Evolutionary conservation across 1,140 invertebrate species (phyloP).

Genomic region (Rhynchophorus ferrugineus): DNA sequence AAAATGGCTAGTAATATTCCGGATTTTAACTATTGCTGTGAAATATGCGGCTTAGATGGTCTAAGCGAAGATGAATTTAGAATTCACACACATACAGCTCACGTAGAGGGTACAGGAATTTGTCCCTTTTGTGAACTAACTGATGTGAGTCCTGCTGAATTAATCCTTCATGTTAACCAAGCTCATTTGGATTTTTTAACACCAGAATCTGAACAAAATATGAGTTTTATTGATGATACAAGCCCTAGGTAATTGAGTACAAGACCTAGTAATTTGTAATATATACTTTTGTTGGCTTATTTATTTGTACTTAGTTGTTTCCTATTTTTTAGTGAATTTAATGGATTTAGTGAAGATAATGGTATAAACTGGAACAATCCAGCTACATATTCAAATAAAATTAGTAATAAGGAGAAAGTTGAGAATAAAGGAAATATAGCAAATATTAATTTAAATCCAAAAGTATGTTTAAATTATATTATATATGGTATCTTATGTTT

Average conservation of each 20-base stretch:
- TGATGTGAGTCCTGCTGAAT: slow-evolving; percentile 62
- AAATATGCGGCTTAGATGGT: slow-evolving; percentile 73
- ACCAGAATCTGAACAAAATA: slow-evolving; percentile 52
- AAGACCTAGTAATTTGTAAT: neutral
- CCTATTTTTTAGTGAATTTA: slow-evolving; percentile 27
- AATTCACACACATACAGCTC: slow-evolving; percentile 64
- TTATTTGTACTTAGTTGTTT: neutral
- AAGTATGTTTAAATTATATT: slow-evolving; percentile 35
- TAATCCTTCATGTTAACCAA: slow-evolving; percentile 69
- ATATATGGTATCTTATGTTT: too few species aligned
- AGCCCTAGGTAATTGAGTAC: slow-evolving; percentile 52
- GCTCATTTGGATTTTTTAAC: slow-evolving; percentile 74
- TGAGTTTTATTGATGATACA: slow-evolving; percentile 56
- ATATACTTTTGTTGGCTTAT: slow-evolving; percentile 3
- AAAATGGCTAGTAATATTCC: slow-evolving; percentile 40
- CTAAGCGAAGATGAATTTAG: slow-evolving; percentile 73
- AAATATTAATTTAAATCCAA: slow-evolving; percentile 39
- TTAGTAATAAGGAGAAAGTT: slow-evolving; percentile 14
- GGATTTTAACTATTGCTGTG: slow-evolving; percentile 54
- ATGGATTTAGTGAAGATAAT: slow-evolving; percentile 30
- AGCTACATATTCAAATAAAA: slow-evolving; percentile 27
- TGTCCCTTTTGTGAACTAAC: slow-evolving; percentile 77
- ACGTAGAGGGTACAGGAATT: slow-evolving; percentile 65
- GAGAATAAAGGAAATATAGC: slow-evolving; percentile 30
- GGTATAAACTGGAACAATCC: slow-evolving; percentile 32